These are phyloP conservation scores for Urechis unicinctus DNA, from an alignment of 2,888 invertebrate species.

Conservation along the genomic window DNA sequence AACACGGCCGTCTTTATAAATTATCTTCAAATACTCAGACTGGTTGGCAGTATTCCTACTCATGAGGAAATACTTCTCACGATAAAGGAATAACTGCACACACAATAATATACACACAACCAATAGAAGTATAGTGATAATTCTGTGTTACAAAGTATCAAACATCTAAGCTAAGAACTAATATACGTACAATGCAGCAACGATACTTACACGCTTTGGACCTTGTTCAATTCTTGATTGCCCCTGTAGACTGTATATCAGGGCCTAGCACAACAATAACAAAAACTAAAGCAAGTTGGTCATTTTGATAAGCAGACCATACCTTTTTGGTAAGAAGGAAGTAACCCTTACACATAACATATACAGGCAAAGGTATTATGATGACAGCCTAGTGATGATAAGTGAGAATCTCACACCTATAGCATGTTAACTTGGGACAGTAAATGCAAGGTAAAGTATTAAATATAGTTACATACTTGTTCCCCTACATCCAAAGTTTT, in stretches of 20 bases:
- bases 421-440: too few species aligned
- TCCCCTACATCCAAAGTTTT: not conserved
- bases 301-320: too few species aligned
- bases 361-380: too few species aligned
- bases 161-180: not conserved
- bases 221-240: slow-evolving; percentile 38
- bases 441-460: not conserved
- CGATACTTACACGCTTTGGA: slow-evolving; percentile 25
- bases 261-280: slow-evolving; percentile 25
- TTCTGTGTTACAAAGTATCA: not conserved
- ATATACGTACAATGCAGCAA: not conserved
- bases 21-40: slow-evolving; percentile 35
- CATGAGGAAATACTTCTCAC: slow-evolving; percentile 29
- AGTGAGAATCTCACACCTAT: too few species aligned
- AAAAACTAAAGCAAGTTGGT: too few species aligned
- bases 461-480: not conserved
- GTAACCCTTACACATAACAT: too few species aligned
- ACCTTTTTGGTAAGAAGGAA: too few species aligned
- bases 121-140: slow-evolving; percentile 1
- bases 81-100: slow-evolving; percentile 38
- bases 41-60: slow-evolving; percentile 33
- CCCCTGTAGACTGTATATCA: slow-evolving; percentile 34
- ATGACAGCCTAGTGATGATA: too few species aligned
- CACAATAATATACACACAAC: slow-evolving; percentile 1
- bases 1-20: slow-evolving; percentile 32